These are phyloP conservation scores for Aplocera efformata DNA, from an alignment of 2,888 invertebrate species.

Conservation along the genomic window DNA sequence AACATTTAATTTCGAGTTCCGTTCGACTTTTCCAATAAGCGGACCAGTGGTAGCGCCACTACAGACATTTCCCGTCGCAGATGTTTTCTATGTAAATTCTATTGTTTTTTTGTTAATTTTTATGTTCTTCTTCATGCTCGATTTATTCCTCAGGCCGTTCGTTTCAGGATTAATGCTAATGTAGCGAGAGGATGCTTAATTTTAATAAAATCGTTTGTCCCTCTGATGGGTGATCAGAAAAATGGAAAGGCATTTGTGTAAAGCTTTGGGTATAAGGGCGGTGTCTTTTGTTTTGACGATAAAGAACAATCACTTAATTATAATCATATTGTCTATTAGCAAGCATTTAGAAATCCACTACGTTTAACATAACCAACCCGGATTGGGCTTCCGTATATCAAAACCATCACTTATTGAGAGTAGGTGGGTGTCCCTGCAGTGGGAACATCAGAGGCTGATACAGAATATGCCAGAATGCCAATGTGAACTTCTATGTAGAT, in stretches of 20 bases:
- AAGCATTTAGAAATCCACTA: too few relatives aligned
- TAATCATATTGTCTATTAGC: too few relatives aligned
- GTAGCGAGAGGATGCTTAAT: slow-evolving; percentile 50
- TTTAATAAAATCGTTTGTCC: slow-evolving; percentile 33
- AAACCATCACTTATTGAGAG: too few relatives aligned
- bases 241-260: slow-evolving; percentile 11
- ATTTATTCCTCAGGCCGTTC: slow-evolving; percentile 69
- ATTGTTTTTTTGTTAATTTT: slow-evolving; percentile 81
- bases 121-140: slow-evolving; percentile 74
- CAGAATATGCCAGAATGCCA: too few relatives aligned
- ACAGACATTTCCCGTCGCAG: slow-evolving; percentile 65
- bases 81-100: slow-evolving; percentile 80
- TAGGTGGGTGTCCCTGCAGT: too few relatives aligned
- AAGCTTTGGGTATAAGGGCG: neutral
- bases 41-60: slow-evolving; percentile 39
- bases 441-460: too few relatives aligned
- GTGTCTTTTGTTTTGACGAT: neutral
- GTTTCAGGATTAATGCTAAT: slow-evolving; percentile 70
- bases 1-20: slow-evolving; percentile 9
- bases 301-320: neutral
- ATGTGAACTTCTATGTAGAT: too few relatives aligned
- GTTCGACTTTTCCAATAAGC: slow-evolving; percentile 8
- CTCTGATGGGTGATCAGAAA: slow-evolving; percentile 29
- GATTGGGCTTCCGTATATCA: too few relatives aligned
- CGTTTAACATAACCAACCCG: too few relatives aligned